Conservation (phyloP, 2,797 vertebrate genomes). For the Liparis tanakae region DNA sequence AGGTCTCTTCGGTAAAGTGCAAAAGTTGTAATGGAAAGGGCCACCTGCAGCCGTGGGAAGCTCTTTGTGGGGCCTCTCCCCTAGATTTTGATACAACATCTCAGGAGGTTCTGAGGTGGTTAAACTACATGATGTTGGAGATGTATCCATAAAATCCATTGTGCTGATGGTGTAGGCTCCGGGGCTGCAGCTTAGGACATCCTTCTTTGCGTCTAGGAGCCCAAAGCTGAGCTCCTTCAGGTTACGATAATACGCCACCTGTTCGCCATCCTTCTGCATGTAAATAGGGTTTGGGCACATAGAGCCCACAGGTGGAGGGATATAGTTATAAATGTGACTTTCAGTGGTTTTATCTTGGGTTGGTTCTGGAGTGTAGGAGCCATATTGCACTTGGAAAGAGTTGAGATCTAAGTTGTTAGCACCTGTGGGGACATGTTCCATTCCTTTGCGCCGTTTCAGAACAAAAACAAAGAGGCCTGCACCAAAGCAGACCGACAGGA, state of each 20-base stretch:
- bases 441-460: constrained; percentile 93
- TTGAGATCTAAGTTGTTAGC: constrained; percentile 92
- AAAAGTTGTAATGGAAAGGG: constrained; percentile 93
- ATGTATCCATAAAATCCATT: constrained; percentile 91
- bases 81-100: constrained; percentile 94
- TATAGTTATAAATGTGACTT: constrained; percentile 96
- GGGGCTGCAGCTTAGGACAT: constrained; percentile 81
- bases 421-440: constrained; percentile 85
- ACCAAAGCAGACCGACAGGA: constrained; percentile 95
- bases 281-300: constrained; percentile 99
- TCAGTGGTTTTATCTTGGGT: constrained; percentile 87
- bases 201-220: constrained; percentile 88
- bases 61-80: constrained; percentile 89
- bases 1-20: constrained; percentile 97
- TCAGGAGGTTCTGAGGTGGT: constrained; percentile 75
- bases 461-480: constrained; percentile 97
- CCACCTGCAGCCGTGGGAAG: constrained; percentile 85
- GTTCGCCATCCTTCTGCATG: constrained; percentile 95
- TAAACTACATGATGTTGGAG: constrained; percentile 54
- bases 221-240: constrained; percentile 92
- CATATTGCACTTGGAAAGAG: constrained; percentile 96
- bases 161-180: constrained; percentile 93
- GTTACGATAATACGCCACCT: constrained; percentile 93
- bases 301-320: constrained; percentile 92
- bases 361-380: constrained; percentile 89